Evolutionary conservation across 2,113 vertebrate genomes (phyloP).

Genomic region (Rhabdornis inornatus): DNA sequence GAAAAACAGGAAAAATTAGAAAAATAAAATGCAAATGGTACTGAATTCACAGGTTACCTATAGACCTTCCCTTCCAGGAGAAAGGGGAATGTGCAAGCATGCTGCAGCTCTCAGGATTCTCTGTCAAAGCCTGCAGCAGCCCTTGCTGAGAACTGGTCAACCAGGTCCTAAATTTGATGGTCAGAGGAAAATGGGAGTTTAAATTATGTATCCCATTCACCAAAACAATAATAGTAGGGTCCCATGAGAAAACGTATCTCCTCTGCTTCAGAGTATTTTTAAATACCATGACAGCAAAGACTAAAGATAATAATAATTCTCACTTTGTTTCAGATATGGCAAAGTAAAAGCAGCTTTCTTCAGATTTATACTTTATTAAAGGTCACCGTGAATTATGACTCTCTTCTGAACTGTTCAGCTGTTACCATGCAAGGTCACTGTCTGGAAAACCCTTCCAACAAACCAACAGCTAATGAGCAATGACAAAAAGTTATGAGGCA

Average conservation of each 20-base stretch:
- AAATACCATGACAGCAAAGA: background rate
- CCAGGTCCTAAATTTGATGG: background rate
- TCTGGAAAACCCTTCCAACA: constrained; percentile 11
- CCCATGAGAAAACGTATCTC: background rate
- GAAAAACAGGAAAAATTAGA: background rate
- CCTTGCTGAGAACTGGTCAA: background rate
- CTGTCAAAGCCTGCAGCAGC: background rate
- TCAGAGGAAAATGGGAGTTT: background rate
- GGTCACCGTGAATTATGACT: background rate
- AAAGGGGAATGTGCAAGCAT: background rate
- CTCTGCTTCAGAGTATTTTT: background rate
- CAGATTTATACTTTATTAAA: background rate
- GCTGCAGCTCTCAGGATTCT: background rate
- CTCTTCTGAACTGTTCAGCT: background rate
- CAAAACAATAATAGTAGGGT: background rate
- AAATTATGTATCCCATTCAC: background rate
- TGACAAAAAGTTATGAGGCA: constrained; percentile 18
- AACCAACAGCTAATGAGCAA: background rate
- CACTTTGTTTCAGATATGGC: background rate
- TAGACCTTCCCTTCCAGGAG: background rate
- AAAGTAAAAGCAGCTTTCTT: background rate
- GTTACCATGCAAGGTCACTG: constrained; percentile 26
- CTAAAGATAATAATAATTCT: background rate
- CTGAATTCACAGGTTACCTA: background rate
- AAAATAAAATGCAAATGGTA: background rate